These are phyloP conservation scores for Addax nasomaculatus DNA, from an alignment of 2,113 vertebrate genomes.

Conservation along the genomic window DNA sequence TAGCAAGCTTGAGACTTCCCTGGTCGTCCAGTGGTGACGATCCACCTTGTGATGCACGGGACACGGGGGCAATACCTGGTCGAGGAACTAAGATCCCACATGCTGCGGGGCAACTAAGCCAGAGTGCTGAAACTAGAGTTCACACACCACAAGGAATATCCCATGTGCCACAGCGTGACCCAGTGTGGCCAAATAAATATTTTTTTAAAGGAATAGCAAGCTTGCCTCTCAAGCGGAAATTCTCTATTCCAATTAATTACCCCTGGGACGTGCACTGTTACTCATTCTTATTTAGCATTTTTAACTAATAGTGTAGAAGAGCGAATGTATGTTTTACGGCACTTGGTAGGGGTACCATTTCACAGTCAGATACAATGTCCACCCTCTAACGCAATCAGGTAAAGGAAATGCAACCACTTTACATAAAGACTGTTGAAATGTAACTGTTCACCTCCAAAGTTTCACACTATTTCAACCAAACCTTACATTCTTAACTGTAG, in stretches of 20 bases:
- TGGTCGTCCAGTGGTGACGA: not conserved
- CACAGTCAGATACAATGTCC: not conserved
- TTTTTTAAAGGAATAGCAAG: not conserved
- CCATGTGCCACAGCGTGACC: not conserved
- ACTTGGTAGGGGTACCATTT: not conserved
- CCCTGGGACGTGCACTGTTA: not conserved
- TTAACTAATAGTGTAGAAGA: not conserved
- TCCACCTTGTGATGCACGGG: not conserved
- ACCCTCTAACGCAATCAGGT: not conserved
- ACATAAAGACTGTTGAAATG: not conserved
- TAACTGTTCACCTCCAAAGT: not conserved
- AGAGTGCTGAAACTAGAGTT: not conserved
- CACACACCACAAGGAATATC: not conserved
- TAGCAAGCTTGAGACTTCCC: not conserved
- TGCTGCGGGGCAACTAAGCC: not conserved
- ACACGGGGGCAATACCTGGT: not conserved
- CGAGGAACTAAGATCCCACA: not conserved
- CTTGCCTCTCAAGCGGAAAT: not conserved
- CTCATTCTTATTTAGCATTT: not conserved
- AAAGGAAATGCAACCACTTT: not conserved
- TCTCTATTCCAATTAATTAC: not conserved
- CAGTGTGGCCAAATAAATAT: not conserved
- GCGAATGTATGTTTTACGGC: fast-evolving
- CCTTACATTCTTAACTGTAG: not conserved
- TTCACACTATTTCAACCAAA: not conserved